Evolutionary conservation across 2,113 vertebrate species (phyloP).

Genomic region (Aphyosemion australe): DNA sequence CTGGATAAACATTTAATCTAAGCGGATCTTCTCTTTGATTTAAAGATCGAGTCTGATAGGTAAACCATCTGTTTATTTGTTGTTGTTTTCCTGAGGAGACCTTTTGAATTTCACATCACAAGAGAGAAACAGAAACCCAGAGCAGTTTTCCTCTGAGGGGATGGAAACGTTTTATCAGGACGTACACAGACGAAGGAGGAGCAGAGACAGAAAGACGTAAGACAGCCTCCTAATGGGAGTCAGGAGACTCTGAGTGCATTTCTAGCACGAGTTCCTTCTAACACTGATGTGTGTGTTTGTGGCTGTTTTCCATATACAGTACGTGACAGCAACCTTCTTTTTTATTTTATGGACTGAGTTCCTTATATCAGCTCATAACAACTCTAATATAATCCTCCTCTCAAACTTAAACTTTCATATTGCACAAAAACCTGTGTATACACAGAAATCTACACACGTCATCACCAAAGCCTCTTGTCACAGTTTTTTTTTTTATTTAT

Average conservation of each 20-base stretch:
- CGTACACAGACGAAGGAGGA: slow-evolving; percentile 11
- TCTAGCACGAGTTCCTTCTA: slow-evolving; percentile 52
- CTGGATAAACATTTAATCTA: slow-evolving; percentile 24
- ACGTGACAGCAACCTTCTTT: too few relatives aligned
- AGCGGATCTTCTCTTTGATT: not conserved
- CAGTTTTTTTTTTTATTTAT: too few relatives aligned
- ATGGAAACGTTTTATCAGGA: slow-evolving; percentile 44
- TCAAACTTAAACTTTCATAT: too few relatives aligned
- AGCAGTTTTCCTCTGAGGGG: slow-evolving; percentile 31
- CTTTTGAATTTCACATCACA: slow-evolving; percentile 44
- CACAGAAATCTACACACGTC: too few relatives aligned
- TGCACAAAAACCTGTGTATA: too few relatives aligned
- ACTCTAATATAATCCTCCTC: too few relatives aligned
- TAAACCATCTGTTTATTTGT: slow-evolving; percentile 8
- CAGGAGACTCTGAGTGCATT: slow-evolving; percentile 62
- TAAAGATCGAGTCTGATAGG: slow-evolving; percentile 11
- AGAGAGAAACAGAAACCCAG: slow-evolving; percentile 24
- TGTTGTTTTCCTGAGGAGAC: slow-evolving; percentile 16
- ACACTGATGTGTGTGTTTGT: slow-evolving; percentile 27
- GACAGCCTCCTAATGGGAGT: slow-evolving; percentile 55
- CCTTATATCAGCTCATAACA: too few relatives aligned
- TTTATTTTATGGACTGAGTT: too few relatives aligned
- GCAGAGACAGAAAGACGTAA: slow-evolving; percentile 24
- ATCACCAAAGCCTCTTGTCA: too few relatives aligned
- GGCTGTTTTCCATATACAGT: not conserved